Percentiles rank a stretch among this genome's conserved stretches.
These are phyloP conservation scores for Puffinus mauretanicus DNA, from an alignment of 2,113 vertebrate species.

Conservation along the genomic window DNA sequence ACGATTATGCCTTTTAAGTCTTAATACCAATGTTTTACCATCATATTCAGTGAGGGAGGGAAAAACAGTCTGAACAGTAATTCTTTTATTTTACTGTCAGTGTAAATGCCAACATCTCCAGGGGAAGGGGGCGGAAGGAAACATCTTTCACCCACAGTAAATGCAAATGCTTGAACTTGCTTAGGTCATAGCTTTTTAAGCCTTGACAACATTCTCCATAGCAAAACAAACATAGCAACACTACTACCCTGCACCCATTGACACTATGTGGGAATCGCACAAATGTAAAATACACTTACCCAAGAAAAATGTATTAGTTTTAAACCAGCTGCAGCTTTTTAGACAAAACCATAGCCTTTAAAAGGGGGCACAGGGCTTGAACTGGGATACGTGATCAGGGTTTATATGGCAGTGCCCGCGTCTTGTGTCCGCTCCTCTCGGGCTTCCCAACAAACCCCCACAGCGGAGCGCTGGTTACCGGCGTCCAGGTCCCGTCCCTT, in stretches of 20 bases:
- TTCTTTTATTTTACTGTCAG: background rate
- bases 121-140: background rate
- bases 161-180: background rate
- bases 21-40: background rate
- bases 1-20: background rate
- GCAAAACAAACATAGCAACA: background rate
- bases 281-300: background rate
- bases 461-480: fast-evolving
- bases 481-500: fast-evolving
- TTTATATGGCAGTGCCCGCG: fast-evolving
- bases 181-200: background rate
- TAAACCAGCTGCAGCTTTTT: background rate
- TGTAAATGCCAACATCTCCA: background rate
- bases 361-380: no score
- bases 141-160: background rate
- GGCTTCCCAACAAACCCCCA: background rate
- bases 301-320: fast-evolving
- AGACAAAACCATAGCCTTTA: background rate
- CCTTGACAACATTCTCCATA: background rate
- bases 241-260: no score
- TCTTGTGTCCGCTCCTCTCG: fast-evolving
- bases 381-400: fast-evolving
- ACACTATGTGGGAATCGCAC: background rate
- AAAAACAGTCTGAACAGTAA: background rate
- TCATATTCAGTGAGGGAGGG: background rate